These are phyloP conservation scores for Scarus forsteni DNA, from an alignment of 2,797 vertebrate species.

Conservation along the genomic window DNA sequence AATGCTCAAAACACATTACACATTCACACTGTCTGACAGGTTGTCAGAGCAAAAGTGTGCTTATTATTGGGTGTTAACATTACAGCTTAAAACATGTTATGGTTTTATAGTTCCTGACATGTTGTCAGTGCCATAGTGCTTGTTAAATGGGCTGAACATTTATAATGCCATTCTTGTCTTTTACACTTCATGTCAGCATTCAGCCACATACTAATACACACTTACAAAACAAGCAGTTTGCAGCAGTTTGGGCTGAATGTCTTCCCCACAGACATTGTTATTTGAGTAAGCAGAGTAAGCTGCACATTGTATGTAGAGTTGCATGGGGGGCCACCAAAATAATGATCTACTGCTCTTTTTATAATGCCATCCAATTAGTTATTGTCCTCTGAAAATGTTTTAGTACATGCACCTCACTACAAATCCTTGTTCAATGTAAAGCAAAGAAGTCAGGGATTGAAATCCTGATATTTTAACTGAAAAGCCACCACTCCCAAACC, in stretches of 20 bases:
- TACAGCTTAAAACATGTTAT: neutral
- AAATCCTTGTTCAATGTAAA: too few species aligned
- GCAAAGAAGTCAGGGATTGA: too few species aligned
- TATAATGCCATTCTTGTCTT: neutral
- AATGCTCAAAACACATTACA: neutral
- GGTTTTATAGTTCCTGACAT: constrained; percentile 14
- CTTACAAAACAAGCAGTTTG: neutral
- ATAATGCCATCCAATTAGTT: too few species aligned
- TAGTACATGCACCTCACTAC: too few species aligned
- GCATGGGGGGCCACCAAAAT: too few species aligned
- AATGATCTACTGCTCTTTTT: too few species aligned
- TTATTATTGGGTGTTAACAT: neutral
- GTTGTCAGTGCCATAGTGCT: neutral
- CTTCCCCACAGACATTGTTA: neutral
- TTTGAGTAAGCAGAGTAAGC: neutral
- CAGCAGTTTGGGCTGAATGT: neutral
- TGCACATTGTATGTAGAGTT: too few species aligned
- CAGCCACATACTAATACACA: neutral
- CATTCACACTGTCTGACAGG: neutral
- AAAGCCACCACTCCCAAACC: too few species aligned
- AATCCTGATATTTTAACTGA: too few species aligned
- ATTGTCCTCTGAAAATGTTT: too few species aligned
- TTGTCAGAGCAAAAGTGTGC: neutral
- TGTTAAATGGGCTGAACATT: neutral
- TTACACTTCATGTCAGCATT: neutral